phyloP scores from a whole-genome alignment of 1,140 invertebrate species.

The Hyposmocoma kahamanoa region DNA sequence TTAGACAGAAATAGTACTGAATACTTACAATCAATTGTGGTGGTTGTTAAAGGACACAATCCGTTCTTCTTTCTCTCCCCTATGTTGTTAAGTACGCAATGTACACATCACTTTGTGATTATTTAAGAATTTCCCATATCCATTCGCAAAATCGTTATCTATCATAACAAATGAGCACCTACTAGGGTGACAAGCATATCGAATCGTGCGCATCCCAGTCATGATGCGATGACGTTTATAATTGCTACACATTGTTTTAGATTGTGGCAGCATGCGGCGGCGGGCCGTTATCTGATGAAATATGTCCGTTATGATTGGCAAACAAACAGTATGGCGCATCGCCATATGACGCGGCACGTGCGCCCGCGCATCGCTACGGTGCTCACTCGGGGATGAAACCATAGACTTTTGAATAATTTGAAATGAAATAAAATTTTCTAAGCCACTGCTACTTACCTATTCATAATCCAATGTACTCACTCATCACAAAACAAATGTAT shows the following conservation, averaged over 20 bases:
- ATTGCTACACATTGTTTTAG: constrained; percentile 67
- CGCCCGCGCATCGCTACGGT: constrained; percentile 58
- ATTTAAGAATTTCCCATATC: no score
- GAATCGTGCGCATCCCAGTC: constrained; percentile 32
- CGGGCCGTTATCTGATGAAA: constrained; percentile 70
- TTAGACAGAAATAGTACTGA: no score
- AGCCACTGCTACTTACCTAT: no score
- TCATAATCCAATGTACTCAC: no score
- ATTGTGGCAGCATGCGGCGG: constrained; percentile 57
- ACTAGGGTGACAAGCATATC: constrained; percentile 46
- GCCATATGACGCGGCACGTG: constrained; percentile 72
- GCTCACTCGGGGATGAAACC: constrained; percentile 65
- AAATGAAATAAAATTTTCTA: no score
- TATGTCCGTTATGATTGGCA: constrained; percentile 73
- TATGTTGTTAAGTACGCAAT: no score
- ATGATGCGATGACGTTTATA: constrained; percentile 40
- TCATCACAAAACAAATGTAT: no score
- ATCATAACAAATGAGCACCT: constrained; percentile 10
- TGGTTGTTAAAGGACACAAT: no score
- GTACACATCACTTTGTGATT: no score
- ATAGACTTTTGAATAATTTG: constrained; percentile 18
- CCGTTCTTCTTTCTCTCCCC: no score
- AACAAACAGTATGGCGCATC: constrained; percentile 70
- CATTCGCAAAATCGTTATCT: no score
- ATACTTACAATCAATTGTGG: no score